These are phyloP conservation scores for Azemiops feae DNA, from an alignment of 2,113 vertebrate genomes.

Conservation along the genomic window DNA sequence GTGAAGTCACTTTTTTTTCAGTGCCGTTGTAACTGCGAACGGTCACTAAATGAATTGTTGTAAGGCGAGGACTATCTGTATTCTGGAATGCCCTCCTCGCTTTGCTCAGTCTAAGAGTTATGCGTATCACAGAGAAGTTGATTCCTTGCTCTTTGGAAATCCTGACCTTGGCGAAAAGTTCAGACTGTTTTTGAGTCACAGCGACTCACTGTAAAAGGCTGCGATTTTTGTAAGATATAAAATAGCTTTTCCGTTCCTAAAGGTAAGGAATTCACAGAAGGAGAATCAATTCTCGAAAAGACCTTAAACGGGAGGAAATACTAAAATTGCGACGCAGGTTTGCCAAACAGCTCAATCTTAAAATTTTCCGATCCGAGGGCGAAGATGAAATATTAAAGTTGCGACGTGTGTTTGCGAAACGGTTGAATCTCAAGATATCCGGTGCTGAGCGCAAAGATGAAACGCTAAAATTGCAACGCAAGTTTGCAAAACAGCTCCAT, in stretches of 20 bases:
- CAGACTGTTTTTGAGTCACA: not conserved
- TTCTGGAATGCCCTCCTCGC: not conserved
- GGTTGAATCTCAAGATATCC: too few relatives aligned
- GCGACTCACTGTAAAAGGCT: not conserved
- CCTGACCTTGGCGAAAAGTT: not conserved
- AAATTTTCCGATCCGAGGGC: not conserved
- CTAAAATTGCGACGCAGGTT: not conserved
- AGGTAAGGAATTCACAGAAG: not conserved
- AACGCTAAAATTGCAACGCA: too few relatives aligned
- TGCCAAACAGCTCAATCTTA: not conserved
- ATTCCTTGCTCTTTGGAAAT: not conserved
- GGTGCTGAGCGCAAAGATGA: not conserved
- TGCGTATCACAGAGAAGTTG: not conserved
- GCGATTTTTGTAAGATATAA: not conserved
- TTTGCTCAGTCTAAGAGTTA: not conserved
- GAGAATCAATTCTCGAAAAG: not conserved
- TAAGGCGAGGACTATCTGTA: too few relatives aligned
- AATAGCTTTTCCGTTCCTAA: not conserved
- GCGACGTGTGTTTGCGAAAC: too few relatives aligned
- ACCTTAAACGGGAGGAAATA: not conserved
- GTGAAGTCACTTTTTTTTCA: too few relatives aligned
- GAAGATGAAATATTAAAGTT: too few relatives aligned
- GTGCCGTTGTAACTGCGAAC: too few relatives aligned
- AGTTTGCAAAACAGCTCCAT: too few relatives aligned
- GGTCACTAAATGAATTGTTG: too few relatives aligned